Percentiles rank a stretch among this genome's conserved stretches.
phyloP scores from a whole-genome alignment of 1,140 invertebrate genomes.

The Polypedilum pembai region DNA sequence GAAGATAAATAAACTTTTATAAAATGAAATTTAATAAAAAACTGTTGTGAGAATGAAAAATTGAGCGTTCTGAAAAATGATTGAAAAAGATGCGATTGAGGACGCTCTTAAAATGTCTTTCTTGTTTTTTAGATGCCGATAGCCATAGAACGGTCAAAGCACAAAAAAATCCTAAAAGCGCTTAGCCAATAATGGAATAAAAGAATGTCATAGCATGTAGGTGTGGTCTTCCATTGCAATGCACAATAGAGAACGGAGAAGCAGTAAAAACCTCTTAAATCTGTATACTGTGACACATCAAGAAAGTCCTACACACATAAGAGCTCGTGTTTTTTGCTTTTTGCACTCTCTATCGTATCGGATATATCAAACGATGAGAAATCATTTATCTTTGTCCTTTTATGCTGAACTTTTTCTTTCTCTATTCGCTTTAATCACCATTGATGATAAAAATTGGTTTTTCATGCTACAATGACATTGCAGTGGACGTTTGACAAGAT shows the following conservation, averaged over 20 bases:
- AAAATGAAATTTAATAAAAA: neutral
- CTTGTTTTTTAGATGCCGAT: neutral
- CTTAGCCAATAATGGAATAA: slow-evolving; percentile 4
- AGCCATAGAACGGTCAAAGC: neutral
- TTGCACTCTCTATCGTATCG: neutral
- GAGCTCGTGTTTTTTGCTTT: neutral
- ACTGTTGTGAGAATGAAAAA: no score
- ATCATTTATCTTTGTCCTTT: slow-evolving; percentile 19
- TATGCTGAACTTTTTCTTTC: neutral
- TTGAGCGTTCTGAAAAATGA: no score
- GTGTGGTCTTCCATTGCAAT: neutral
- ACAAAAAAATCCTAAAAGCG: neutral
- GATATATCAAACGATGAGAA: slow-evolving; percentile 12
- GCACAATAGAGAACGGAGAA: neutral
- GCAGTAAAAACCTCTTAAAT: neutral
- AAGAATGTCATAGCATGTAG: neutral
- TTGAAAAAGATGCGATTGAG: no score
- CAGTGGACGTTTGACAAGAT: slow-evolving; percentile 7
- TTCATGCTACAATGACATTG: neutral
- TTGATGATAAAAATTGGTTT: slow-evolving; percentile 10
- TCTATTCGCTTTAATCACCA: neutral
- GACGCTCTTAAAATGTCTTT: no score
- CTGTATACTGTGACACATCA: neutral
- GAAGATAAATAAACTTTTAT: slow-evolving; percentile 8
- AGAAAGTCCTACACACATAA: neutral